Evolutionary conservation across 2,113 vertebrate genomes (phyloP), one percentile per base, ranked within the genome.

Genomic region (Amphiprion ocellaris): DNA sequence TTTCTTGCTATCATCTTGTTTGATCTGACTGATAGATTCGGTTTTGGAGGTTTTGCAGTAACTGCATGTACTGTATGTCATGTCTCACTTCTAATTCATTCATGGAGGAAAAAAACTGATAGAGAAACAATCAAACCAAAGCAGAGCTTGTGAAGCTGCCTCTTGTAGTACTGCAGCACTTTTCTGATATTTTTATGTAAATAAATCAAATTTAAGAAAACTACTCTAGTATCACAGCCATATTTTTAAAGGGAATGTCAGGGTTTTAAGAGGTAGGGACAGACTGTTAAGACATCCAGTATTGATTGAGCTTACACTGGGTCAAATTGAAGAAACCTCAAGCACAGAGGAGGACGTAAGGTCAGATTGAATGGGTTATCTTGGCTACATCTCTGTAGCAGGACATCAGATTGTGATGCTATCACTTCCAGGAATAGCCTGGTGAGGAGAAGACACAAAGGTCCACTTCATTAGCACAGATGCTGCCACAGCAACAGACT

Each of bases 391-490:
- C 72, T 81, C 83, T 86, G 76, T 82, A 74, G 64, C 68, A 58
- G 79, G 64, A 83, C 72, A 79, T 78, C 85, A 72, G 60, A 76
- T 82, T 83, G 79, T 39, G 81, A 90, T 84, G 82, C 50, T 79
- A 85, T 86, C 72, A 44, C 41, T 72, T 89, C 88, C 82, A 77
- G 61, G 62, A 92, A 92, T 82, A 87, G 61, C 46, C 74, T 64
- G 52, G 69, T 75, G 69, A 85, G 75, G 59, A 52, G 37, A 64
- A 65, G 71, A 89, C 72, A 82, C 76, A 88, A 84, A 86, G 78
- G 85, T 87, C 80, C 61, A 77, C 78, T 90, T 92, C 83, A 85
- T 90, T 87, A 92, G 85, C 68, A 78, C 64, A 79, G 26, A 75
- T 64, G 66, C 62, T 89, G 79, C 77, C 77, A 77, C n/a, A 37